Percentiles rank a stretch among this genome's conserved stretches.
These are phyloP conservation scores for Sitophilus oryzae DNA, from an alignment of 1,140 invertebrate genomes.

Conservation along the genomic window DNA sequence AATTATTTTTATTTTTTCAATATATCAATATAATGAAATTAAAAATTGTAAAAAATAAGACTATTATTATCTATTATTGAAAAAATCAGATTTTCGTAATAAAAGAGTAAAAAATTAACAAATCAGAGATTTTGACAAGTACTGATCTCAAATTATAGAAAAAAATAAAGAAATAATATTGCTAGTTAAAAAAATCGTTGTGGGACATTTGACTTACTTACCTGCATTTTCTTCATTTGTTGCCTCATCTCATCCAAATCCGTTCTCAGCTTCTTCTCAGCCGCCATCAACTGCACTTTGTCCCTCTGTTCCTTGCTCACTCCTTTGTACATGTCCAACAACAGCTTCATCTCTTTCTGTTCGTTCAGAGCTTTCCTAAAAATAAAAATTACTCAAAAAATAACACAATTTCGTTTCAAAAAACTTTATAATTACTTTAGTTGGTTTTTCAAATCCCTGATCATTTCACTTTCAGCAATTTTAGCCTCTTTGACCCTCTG, in stretches of 20 bases:
- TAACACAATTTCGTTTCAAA: constrained; percentile 7
- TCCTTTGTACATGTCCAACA: constrained; percentile 96
- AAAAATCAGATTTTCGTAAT: no score
- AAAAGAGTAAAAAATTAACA: no score
- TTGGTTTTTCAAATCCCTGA: constrained; percentile 85
- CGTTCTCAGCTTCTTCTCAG: constrained; percentile 82
- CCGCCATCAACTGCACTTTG: constrained; percentile 93
- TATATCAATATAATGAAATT: no score
- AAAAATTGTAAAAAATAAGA: no score
- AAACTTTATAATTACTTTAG: constrained; percentile 65
- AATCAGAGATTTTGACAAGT: no score
- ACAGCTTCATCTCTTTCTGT: constrained; percentile 87
- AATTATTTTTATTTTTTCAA: no score
- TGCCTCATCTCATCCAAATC: constrained; percentile 86
- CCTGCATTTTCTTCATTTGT: constrained; percentile 77
- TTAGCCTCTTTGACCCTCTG: constrained; percentile 56
- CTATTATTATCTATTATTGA: no score
- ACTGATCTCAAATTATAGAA: no score
- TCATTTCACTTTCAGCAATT: constrained; percentile 55
- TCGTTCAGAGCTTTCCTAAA: constrained; percentile 87
- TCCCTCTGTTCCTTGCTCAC: constrained; percentile 93
- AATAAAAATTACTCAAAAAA: constrained; percentile 20
- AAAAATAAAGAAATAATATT: no score
- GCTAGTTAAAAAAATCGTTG: no score
- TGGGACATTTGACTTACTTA: constrained; percentile 30